Evolutionary conservation across 1,140 invertebrate species (phyloP).

Genomic region (Lasaia peninsularis): DNA sequence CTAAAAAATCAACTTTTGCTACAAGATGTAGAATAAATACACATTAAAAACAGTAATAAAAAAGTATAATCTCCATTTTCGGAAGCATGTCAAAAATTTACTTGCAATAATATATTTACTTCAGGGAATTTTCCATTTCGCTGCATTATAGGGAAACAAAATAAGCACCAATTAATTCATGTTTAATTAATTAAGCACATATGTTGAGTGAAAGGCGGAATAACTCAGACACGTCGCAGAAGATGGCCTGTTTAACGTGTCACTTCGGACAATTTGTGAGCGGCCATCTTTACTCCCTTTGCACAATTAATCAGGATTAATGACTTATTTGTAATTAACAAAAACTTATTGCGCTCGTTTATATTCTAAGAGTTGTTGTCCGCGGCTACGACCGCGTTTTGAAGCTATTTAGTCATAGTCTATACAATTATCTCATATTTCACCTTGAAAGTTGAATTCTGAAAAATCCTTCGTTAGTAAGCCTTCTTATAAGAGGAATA

Average conservation of each 20-base stretch:
- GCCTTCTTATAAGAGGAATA: too few relatives aligned
- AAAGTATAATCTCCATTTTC: too few relatives aligned
- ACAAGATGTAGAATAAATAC: too few relatives aligned
- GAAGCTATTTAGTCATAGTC: too few relatives aligned
- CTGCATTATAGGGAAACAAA: conserved; percentile 13
- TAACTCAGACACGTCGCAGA: conserved; percentile 66
- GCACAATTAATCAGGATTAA: conserved; percentile 72
- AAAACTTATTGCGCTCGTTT: conserved; percentile 17
- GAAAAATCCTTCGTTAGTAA: too few relatives aligned
- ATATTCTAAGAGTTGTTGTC: background rate
- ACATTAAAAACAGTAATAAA: background rate
- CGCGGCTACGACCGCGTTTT: background rate
- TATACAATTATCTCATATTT: too few relatives aligned
- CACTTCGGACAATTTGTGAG: conserved; percentile 66
- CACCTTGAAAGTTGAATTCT: too few relatives aligned
- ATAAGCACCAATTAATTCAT: conserved; percentile 23
- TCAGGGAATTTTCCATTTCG: background rate
- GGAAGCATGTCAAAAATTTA: background rate
- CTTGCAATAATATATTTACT: background rate
- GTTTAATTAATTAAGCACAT: conserved; percentile 62
- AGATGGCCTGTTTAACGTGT: conserved; percentile 67
- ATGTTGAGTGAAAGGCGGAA: conserved; percentile 45
- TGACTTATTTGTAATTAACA: conserved; percentile 33
- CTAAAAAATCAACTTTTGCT: too few relatives aligned
- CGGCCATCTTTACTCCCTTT: conserved; percentile 66